Evolutionary conservation across 2,888 invertebrate species (phyloP), one percentile per base, ranked within the genome.

Genomic region (Ectemnius continuus): DNA sequence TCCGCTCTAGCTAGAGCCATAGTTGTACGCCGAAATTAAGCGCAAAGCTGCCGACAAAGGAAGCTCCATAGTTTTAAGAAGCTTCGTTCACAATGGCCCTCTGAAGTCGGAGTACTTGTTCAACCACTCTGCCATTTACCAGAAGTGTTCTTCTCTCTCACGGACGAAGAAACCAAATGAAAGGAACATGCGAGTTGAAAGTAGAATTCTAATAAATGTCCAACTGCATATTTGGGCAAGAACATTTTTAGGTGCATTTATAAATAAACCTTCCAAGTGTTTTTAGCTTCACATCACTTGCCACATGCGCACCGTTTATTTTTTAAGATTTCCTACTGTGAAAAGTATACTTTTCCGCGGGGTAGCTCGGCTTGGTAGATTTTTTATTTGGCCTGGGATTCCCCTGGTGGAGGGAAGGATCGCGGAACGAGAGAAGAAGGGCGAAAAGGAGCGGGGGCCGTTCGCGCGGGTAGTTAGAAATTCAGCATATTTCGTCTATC

Each of bases 401-500:
- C 18, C 26, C 58, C n/a, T 20, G 20, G 45, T 62, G 70, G 61
- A 68, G 57, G 71, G 68, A 70, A 72, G 73, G 76, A 75, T 65
- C 63, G 36, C 36, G 36, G 11, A 36, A 36, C 68, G 70, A 77
- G 73, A 71, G 62, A 63, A 58, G 26, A 65, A 57, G 76, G 79
- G 66, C 18, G 74, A 52, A 52, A 52, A 52, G 16, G 47, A 47
- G 47, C 23, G 23, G 23, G 23, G 52, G 52, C 52, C 16, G 52
- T 13, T 16, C 52, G 52, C 52, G n/a, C 52, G 52, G 75, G 81
- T 77, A 81, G 80, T 84, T 82, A 78, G 81, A 86, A 84, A 85
- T 87, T 87, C 87, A 87, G 85, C 85, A 84, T 87, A 87, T 87
- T 87, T 87, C 83, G 83, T 83, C 84, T 84, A 87, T 85, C 85